Base-by-base conservation (phyloP, 1,140 invertebrate species). In the Drosophila mayri region DNA sequence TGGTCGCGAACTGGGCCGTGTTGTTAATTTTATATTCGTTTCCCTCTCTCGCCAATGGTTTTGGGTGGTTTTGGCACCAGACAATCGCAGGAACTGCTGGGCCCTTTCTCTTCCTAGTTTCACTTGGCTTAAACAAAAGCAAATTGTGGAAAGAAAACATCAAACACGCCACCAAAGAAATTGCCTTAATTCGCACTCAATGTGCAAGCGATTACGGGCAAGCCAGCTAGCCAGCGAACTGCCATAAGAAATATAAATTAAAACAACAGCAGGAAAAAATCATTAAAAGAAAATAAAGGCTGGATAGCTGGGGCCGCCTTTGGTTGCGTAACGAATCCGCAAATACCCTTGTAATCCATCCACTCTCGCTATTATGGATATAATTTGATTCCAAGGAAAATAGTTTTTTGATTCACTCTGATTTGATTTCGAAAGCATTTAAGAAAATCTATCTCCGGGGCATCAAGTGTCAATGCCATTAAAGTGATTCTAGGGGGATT, bases 21-120 rank as follows among this genome's bases (percentile, higher is more conserved):
- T 32, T 14, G 41, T 22, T 32, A 38, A 50, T 40, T 68, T 67
- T 54, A 71, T 54, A 70, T 57, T 59, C 50, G 41, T n/a, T 71
- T 32, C 43, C 68, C 68, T 58, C 43, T 70, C 52, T 59, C 65
- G 22, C 37, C 38, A n/a, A 11, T n/a, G 8, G 4, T 3, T 47
- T 43, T 44, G 10, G 9, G 4, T 25, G 25, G 4, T 14, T 12
- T 55, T 54, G 44, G 46, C 22, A 35, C 38, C 9, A 52, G 28
- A 54, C 47, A 76, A 67, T 66, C 46, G 62, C 35, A 70, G 63
- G 54, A 58, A 50, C 49, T 59, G 52, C 49, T 52, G 22, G 74
- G 74, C 74, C 74, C 74, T 77, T 74, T 77, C 75, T 57, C 73
- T 77, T 77, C 49, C 74, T 54, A 61, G 74, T 77, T 55, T 68